Evolutionary conservation across 2,888 invertebrate species (phyloP).

Genomic region (Phyto melanocephala): DNA sequence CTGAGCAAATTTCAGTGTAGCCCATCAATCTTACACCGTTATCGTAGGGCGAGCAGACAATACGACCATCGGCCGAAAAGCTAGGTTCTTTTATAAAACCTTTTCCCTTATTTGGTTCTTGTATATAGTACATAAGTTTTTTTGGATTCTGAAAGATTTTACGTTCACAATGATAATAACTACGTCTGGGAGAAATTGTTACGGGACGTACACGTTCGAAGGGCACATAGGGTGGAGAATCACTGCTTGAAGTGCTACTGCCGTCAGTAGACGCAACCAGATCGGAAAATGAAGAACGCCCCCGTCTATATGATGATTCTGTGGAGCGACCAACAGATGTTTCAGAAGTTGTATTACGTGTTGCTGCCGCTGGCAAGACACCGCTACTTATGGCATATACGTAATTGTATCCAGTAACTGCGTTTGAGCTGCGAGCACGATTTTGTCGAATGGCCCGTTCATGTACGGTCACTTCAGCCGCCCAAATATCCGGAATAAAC

Average conservation of each 20-base stretch:
- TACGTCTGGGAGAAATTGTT: slow-evolving; percentile 54
- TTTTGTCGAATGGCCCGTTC: slow-evolving; percentile 76
- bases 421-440: slow-evolving; percentile 72
- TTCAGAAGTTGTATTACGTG: slow-evolving; percentile 33
- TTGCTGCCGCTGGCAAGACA: slow-evolving; percentile 71
- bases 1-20: slow-evolving; percentile 87
- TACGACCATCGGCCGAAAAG: slow-evolving; percentile 92
- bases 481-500: slow-evolving; percentile 78
- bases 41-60: slow-evolving; percentile 94
- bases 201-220: slow-evolving; percentile 67
- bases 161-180: slow-evolving; percentile 57
- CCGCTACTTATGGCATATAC: slow-evolving; percentile 79
- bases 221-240: slow-evolving; percentile 59
- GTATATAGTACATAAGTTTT: slow-evolving; percentile 89
- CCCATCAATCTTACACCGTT: slow-evolving; percentile 91
- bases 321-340: slow-evolving; percentile 17
- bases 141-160: slow-evolving; percentile 82
- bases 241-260: slow-evolving; percentile 63
- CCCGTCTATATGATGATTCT: slow-evolving; percentile 32
- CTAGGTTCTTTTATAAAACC: slow-evolving; percentile 96
- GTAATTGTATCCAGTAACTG: slow-evolving; percentile 76
- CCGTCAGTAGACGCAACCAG: slow-evolving; percentile 53
- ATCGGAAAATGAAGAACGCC: slow-evolving; percentile 43
- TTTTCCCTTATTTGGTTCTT: slow-evolving; percentile 92
- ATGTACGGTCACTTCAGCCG: slow-evolving; percentile 78